phyloP scores from a whole-genome alignment of 1,140 invertebrate species.

The Meloidogyne exigua region DNA sequence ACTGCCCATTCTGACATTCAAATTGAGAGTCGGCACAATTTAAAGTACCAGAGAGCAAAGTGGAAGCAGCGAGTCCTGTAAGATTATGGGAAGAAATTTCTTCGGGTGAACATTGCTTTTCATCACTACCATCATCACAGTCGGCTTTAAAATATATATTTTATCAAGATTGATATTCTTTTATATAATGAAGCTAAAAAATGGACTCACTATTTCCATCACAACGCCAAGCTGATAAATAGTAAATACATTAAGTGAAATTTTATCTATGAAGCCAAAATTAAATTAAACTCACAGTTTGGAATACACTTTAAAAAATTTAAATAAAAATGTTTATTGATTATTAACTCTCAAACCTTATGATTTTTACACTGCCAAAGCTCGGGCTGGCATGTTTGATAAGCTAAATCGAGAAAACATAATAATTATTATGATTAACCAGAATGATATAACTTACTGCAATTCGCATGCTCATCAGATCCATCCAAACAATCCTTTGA shows the following conservation, averaged over 20 bases:
- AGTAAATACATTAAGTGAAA: not conserved
- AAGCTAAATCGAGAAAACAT: conserved; percentile 49
- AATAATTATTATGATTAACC: not conserved
- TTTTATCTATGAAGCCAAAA: not conserved
- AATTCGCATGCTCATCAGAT: conserved; percentile 85
- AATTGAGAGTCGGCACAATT: conserved; percentile 64
- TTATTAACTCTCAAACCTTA: conserved; percentile 69
- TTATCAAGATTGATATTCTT: not conserved
- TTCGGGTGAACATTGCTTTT: conserved; percentile 45
- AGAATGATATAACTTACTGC: conserved; percentile 68
- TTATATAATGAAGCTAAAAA: too few relatives aligned
- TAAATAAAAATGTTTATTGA: not conserved
- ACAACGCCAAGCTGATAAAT: conserved; percentile 45
- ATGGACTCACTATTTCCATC: conserved; percentile 46
- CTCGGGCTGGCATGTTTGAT: conserved; percentile 55
- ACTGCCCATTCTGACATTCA: conserved; percentile 73
- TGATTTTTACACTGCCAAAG: conserved; percentile 80
- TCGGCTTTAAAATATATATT: conserved; percentile 33
- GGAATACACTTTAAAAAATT: conserved; percentile 26
- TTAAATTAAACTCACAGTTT: conserved; percentile 12
- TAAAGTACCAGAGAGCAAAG: conserved; percentile 36
- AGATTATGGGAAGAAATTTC: conserved; percentile 14
- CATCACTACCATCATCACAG: conserved; percentile 56
- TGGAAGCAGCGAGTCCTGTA: not conserved
- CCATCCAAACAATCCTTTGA: conserved; percentile 78